phyloP scores from a whole-genome alignment of 2,797 vertebrate species.

The Sphenodon punctatus region DNA sequence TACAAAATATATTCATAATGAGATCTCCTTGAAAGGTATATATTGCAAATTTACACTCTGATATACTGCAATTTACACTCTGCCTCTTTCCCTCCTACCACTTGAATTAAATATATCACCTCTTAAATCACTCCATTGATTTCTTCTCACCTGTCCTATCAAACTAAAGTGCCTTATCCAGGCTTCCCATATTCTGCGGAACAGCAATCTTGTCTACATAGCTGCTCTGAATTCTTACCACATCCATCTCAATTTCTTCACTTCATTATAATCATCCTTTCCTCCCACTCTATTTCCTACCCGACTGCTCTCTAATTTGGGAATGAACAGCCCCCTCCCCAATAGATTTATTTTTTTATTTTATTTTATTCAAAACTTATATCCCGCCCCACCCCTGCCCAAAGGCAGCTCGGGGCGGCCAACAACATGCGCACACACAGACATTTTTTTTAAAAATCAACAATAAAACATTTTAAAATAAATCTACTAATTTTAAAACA shows the following conservation, averaged over 20 bases:
- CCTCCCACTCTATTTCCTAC: neutral
- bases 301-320: neutral
- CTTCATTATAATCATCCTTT: neutral
- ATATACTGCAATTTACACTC: neutral
- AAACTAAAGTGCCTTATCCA: neutral
- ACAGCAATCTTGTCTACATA: neutral
- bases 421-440: no score
- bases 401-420: no score
- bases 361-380: no score
- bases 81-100: no score
- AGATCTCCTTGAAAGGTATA: neutral
- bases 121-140: neutral
- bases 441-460: no score
- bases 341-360: fast-evolving
- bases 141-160: neutral
- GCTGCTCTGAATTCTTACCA: neutral
- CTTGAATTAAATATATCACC: neutral
- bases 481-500: no score
- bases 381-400: no score
- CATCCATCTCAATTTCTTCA: neutral
- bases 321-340: neutral
- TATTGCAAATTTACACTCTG: neutral
- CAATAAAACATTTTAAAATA: no score
- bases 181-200: neutral
- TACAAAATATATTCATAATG: neutral